These are phyloP conservation scores for Rhodeus uyekii DNA, from an alignment of 2,797 vertebrate genomes.

Conservation along the genomic window DNA sequence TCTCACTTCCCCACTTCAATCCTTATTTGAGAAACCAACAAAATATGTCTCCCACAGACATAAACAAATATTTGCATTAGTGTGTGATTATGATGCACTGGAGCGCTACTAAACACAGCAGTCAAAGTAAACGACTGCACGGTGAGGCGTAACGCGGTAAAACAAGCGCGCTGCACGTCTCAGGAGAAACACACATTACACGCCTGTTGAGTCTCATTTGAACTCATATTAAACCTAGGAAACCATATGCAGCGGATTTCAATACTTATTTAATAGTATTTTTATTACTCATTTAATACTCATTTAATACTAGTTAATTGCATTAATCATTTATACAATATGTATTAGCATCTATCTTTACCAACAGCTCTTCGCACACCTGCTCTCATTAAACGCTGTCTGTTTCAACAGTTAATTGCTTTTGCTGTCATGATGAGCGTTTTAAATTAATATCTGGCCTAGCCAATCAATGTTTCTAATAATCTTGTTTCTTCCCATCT, in stretches of 20 bases:
- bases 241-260: background rate
- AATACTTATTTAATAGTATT: too few relatives aligned
- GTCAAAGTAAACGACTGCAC: constrained; percentile 50
- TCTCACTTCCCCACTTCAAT: background rate
- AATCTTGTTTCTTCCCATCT: constrained; percentile 49
- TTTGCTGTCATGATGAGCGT: constrained; percentile 57
- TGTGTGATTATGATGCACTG: constrained; percentile 14
- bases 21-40: background rate
- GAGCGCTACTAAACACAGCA: constrained; percentile 28
- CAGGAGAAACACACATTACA: background rate
- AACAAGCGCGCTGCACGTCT: background rate
- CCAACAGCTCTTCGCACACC: constrained; percentile 20
- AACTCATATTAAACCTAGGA: background rate
- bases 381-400: constrained; percentile 51
- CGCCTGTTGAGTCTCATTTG: background rate
- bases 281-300: too few relatives aligned
- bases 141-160: background rate
- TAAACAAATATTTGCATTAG: background rate
- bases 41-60: background rate
- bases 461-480: constrained; percentile 49
- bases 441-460: constrained; percentile 50
- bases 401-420: constrained; percentile 62
- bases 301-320: too few relatives aligned
- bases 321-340: background rate
- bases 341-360: constrained; percentile 32